phyloP scores from a whole-genome alignment of 2,113 vertebrate species.

The Sylvilagus bachmani region DNA sequence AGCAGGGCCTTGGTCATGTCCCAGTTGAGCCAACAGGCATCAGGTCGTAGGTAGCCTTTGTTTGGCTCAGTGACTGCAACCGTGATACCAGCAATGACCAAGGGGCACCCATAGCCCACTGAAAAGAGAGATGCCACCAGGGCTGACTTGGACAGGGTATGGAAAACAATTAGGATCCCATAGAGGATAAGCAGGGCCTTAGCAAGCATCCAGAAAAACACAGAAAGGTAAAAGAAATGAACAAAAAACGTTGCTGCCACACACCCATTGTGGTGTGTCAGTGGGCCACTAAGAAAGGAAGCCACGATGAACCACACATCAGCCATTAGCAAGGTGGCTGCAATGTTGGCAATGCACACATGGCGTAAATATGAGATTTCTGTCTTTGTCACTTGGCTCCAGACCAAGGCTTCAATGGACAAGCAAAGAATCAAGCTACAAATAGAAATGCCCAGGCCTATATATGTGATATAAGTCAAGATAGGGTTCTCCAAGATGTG shows the following conservation, averaged over 20 bases:
- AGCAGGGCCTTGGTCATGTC: conserved; percentile 90
- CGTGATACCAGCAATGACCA: conserved; percentile 91
- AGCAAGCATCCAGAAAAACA: conserved; percentile 97
- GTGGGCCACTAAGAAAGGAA: conserved; percentile 67
- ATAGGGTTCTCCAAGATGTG: accelerated
- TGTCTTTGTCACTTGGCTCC: conserved; percentile 90
- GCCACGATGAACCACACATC: conserved; percentile 91
- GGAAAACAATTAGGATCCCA: conserved; percentile 91
- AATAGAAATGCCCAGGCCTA: conserved; percentile 92
- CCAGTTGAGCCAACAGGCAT: conserved; percentile 95
- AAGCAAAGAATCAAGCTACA: conserved; percentile 91
- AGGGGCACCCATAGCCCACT: conserved; percentile 92
- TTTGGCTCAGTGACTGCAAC: conserved; percentile 90
- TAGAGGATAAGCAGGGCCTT: conserved; percentile 93
- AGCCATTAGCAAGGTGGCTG: conserved; percentile 89
- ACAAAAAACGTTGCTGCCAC: conserved; percentile 93
- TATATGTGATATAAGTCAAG: conserved; percentile 87
- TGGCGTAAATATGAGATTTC: conserved; percentile 93
- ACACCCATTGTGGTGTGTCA: conserved; percentile 82
- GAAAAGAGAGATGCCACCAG: conserved; percentile 89
- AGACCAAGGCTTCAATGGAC: conserved; percentile 90
- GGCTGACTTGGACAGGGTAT: conserved; percentile 88
- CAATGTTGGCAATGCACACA: conserved; percentile 91
- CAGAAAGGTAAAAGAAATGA: conserved; percentile 94
- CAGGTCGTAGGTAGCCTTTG: conserved; percentile 87